Conservation (phyloP, 92 coral and sea anemone genomes). For the Diadumene lineata region DNA sequence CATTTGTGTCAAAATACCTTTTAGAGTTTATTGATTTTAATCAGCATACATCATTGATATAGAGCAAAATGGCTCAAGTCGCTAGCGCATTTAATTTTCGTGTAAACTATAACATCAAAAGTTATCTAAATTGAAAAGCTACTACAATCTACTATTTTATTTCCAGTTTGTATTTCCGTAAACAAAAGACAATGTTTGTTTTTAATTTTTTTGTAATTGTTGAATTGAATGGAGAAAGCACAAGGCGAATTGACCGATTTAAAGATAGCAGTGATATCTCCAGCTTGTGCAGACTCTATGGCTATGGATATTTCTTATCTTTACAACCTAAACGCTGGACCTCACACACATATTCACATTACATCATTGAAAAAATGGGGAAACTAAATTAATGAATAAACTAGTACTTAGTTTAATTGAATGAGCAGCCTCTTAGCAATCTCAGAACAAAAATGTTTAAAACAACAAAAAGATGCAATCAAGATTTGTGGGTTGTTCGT, state of each 20-base stretch:
- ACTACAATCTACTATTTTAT: too few relatives aligned
- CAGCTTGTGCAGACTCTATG: background rate
- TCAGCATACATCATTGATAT: background rate
- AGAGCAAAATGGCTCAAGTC: background rate
- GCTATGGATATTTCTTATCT: background rate
- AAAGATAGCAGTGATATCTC: background rate
- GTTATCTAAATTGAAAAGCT: too few relatives aligned
- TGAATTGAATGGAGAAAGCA: background rate
- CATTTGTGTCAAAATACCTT: background rate
- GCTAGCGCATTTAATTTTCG: too few relatives aligned
- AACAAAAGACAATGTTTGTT: background rate
- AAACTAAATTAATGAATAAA: background rate
- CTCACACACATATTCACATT: slow-evolving; percentile 4
- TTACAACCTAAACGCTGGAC: background rate
- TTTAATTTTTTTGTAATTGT: background rate
- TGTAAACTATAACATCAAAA: too few relatives aligned
- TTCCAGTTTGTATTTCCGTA: background rate
- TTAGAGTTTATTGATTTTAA: background rate
- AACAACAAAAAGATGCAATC: background rate
- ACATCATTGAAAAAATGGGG: background rate
- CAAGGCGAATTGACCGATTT: background rate
- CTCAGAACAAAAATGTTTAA: background rate
- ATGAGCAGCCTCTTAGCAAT: background rate
- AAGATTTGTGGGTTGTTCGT: background rate
- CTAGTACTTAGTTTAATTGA: slow-evolving; percentile 2